Evolutionary conservation across 2,888 invertebrate species (phyloP), one percentile per base, ranked within the genome.

Genomic region (Lapara coniferarum): DNA sequence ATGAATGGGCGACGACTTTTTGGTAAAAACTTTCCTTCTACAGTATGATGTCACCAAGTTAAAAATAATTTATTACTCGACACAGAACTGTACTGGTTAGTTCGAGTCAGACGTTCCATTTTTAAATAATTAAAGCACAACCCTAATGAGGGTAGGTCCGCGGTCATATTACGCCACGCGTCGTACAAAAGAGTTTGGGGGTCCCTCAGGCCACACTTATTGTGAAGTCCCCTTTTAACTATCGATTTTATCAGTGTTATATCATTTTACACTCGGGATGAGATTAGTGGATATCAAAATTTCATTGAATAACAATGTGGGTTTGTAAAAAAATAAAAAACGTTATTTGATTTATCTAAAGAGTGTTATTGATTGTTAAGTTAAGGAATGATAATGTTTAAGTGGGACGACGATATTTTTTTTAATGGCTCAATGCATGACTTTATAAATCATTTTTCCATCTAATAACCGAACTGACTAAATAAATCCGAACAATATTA

Each of bases 141-240:
- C 81, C 85, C 80, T 88, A 88, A 91, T 89, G 86, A 88, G 87
- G 89, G 89, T 83, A 81, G 79, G 77, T 77, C 76, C 79, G 77
- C 79, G 83, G 92, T 92, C 89, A 78, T 81, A 78, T 93, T 91
- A 82, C 92, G 83, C 78, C 89, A 87, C 88, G 87, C 87, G 86
- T 77, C 86, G 76, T 77, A 85, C 85, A 85, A 88, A 81, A 79
- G 85, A 81, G 78, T 80, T 79, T 74, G 77, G 25, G 83, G 85
- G 83, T 77, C 85, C 87, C 87, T 81, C 77, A 77, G 84, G 80
- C 80, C 72, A 74, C 70, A 74, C 78, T 80, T 83, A 87, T 86
- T 88, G 87, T 88, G 81, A 73, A 81, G 81, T 84, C 87, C 89
- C 86, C 79, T 81, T 83, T 84, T 81, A 86, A 86, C 82, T 81